Evolutionary conservation across 2,888 invertebrate species (phyloP), one percentile per base, ranked within the genome.

Genomic region (Drosophila eohydei): DNA sequence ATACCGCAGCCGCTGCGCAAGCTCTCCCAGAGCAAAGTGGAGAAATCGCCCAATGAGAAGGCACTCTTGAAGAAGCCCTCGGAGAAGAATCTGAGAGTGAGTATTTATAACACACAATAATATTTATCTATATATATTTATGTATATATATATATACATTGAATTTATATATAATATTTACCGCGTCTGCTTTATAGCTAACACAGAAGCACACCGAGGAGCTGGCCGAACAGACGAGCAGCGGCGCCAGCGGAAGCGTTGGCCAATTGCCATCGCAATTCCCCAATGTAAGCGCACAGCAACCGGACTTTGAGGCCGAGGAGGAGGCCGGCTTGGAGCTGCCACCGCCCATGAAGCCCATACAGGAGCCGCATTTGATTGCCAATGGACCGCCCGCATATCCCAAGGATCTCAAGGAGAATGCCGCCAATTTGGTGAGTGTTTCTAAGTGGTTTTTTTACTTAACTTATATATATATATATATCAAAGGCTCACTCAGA

Each of bases 261-360:
- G 81, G 75, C 58, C 77, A 74, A 66, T 44, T 72, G 71, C 79
- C 73, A 72, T 74, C 66, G 61, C 78, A 85, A 74, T 77, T 78
- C 83, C 69, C 82, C 72, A 78, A 83, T 82, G 64, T 80, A 77
- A 81, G 69, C 94, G 64, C 59, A 94, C 57, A 74, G 43, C 81
- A 83, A 55, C 71, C 68, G 54, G 93, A 93, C 67, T 91, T 84
- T 71, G 93, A 93, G 80, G 94, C 95, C 63, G 97, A 97, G 89
- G 97, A 97, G 89, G 97, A 97, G 91, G 94, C 94, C 26, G 95
- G 95, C 38, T 94, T 97, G 14, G 98, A 98, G 93, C 94, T 98
- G 83, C 98, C 98, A 59, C 98, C 98, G 40, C 98, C 98, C 2
- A 98, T 98, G 98, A 97, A 97, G 91, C 97, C 97, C n/a, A 97